These are phyloP conservation scores for Cyaniris semiargus DNA, from an alignment of 2,888 invertebrate genomes.

Conservation along the genomic window DNA sequence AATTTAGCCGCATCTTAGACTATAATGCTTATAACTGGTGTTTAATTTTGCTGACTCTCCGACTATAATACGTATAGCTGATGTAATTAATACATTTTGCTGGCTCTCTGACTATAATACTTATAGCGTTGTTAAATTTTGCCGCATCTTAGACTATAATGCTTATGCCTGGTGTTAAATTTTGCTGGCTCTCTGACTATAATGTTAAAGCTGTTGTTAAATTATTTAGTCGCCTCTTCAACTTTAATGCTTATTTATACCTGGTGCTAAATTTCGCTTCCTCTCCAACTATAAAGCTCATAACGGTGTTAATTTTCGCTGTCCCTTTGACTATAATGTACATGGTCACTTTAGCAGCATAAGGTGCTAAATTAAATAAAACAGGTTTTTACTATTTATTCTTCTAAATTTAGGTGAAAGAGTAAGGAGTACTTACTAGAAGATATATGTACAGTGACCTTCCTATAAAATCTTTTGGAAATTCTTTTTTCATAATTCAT, in stretches of 20 bases:
- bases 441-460: too few relatives aligned
- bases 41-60: too few relatives aligned
- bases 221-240: too few relatives aligned
- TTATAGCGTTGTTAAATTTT: background rate
- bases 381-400: background rate
- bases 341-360: background rate
- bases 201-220: background rate
- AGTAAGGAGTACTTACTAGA: too few relatives aligned
- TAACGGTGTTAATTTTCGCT: background rate
- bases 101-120: background rate
- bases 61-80: too few relatives aligned
- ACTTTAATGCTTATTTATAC: too few relatives aligned
- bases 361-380: background rate
- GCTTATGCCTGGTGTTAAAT: background rate
- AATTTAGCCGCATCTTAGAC: background rate
- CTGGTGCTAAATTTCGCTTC: background rate
- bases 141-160: background rate
- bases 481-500: too few relatives aligned
- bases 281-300: background rate
- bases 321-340: background rate
- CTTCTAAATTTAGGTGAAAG: too few relatives aligned
- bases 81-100: too few relatives aligned
- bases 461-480: too few relatives aligned
- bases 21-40: background rate
- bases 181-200: background rate